A percentile compares a stretch with the other conserved stretches of the same genome.
Evolutionary conservation across 64 coral and sea anemone genomes (phyloP).

Genomic region (Porites lutea): DNA sequence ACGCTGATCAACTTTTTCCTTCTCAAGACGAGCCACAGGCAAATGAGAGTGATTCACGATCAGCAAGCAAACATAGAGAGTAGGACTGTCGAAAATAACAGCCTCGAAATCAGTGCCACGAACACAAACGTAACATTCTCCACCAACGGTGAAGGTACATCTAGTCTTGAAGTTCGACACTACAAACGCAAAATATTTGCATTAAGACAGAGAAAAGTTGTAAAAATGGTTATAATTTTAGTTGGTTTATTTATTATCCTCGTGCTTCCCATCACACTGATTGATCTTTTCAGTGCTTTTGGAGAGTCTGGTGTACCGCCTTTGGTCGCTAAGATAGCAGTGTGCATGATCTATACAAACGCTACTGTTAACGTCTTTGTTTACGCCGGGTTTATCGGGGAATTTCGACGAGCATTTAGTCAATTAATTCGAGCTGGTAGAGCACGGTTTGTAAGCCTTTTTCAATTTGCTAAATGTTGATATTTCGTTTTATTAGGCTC

Average conservation of each 20-base stretch:
- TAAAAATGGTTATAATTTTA: slow-evolving; percentile 14
- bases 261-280: slow-evolving; percentile 26
- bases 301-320: not conserved
- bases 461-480: too few relatives aligned
- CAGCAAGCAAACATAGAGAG: not conserved
- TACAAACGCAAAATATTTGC: not conserved
- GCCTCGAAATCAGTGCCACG: not conserved
- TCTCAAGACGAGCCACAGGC: slow-evolving; percentile 36
- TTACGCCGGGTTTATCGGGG: slow-evolving; percentile 69
- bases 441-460: not conserved
- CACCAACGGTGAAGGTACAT: too few relatives aligned
- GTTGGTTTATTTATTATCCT: slow-evolving; percentile 34
- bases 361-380: slow-evolving; percentile 72
- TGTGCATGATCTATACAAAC: slow-evolving; percentile 68
- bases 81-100: not conserved
- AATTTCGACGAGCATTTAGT: not conserved
- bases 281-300: slow-evolving; percentile 29
- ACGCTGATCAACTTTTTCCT: slow-evolving; percentile 30
- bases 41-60: slow-evolving; percentile 31
- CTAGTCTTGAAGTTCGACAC: not conserved
- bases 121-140: not conserved
- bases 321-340: slow-evolving; percentile 42
- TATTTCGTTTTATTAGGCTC: too few relatives aligned
- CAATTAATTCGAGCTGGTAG: too few relatives aligned
- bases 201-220: not conserved